A percentile compares a stretch with the other conserved stretches of the same genome.
These are phyloP conservation scores for Halisarca cf. caerulea DNA, from an alignment of 37 sponge, comb jelly and placozoan genomes.

Conservation along the genomic window DNA sequence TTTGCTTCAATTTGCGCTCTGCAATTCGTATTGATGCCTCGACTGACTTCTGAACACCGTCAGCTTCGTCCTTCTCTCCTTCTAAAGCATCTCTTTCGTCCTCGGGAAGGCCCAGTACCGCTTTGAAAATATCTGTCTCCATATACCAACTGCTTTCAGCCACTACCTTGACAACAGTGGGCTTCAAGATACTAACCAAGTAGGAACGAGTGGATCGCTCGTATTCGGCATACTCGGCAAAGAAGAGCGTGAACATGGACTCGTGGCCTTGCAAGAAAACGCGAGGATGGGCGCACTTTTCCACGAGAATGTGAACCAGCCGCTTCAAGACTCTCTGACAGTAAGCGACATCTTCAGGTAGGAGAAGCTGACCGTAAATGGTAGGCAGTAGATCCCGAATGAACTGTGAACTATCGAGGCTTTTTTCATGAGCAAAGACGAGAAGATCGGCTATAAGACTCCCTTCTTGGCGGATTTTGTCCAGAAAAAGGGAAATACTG, in stretches of 20 bases:
- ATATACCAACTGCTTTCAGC: slow-evolving; percentile 15
- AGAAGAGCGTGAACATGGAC: slow-evolving; percentile 3
- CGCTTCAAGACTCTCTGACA: not conserved
- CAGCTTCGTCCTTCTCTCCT: not conserved
- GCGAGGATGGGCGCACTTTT: not conserved
- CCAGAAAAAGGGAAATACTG: not conserved
- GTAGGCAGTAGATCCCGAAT: slow-evolving; percentile 53
- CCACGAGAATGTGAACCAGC: not conserved
- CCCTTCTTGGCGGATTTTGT: not conserved
- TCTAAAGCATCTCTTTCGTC: not conserved
- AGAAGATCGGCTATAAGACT: not conserved
- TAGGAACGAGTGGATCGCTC: not conserved
- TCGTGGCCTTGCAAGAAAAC: slow-evolving; percentile 24
- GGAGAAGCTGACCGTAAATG: slow-evolving; percentile 62
- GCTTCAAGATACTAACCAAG: not conserved
- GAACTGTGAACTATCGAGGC: slow-evolving; percentile 45
- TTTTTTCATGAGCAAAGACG: slow-evolving; percentile 22
- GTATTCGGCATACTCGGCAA: slow-evolving; percentile 19
- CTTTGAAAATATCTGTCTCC: slow-evolving; percentile 19
- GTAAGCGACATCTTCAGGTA: slow-evolving; percentile 29
- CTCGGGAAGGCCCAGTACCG: not conserved
- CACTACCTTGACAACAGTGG: not conserved
- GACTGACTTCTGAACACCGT: not conserved
- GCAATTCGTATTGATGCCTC: not conserved
- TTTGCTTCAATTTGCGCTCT: not conserved